Evolutionary conservation across 1,140 invertebrate genomes (phyloP), one percentile per base, ranked within the genome.

Genomic region (Globodera ellingtonae): DNA sequence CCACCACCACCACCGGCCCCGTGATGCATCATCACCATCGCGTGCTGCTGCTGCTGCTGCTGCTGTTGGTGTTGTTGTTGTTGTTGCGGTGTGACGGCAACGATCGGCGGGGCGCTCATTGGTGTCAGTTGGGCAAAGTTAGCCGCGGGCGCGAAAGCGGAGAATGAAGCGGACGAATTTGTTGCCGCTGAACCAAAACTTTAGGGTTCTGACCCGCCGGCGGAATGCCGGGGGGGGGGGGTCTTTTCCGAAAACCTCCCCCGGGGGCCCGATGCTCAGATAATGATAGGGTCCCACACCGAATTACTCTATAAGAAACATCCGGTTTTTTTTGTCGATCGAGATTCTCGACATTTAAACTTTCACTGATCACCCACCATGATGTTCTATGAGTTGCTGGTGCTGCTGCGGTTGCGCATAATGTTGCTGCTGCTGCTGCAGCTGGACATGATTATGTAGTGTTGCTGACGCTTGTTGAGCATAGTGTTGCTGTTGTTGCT

Each of bases 401-500:
- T 71, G 69, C 48, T 18, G 72, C 15, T 72, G 71, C n/a, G 35
- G 73, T 75, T 74, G 72, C 52, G 56, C 47, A 21, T 35, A 35
- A 35, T 62, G 6, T 74, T 74, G 72, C 46, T 74, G 69, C 48
- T 71, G 69, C 18, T 18, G 72, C 15, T 72, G 71, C 47, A 44
- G 24, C 50, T 73, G 59, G 4, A 24, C 72, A 56, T 73, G 50
- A 35, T 73, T 24, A 47, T 73, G 59, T 15, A 9, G 15, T 73
- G 59, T 6, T 50, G 72, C 24, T 56, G 10, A 46, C 2, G 59
- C 21, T 52, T 21, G 48, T n/a, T 46, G 66, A 59, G 24, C 56
- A 76, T 62, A 52, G 24, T 76, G 47, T 76, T 76, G 74, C 46
- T 75, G 47, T n/a, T 66, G 66, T 75, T 21, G 66, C 7, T 15